Base-by-base conservation (phyloP, 2,797 vertebrate genomes). In the Enteromius trimaculatus region DNA sequence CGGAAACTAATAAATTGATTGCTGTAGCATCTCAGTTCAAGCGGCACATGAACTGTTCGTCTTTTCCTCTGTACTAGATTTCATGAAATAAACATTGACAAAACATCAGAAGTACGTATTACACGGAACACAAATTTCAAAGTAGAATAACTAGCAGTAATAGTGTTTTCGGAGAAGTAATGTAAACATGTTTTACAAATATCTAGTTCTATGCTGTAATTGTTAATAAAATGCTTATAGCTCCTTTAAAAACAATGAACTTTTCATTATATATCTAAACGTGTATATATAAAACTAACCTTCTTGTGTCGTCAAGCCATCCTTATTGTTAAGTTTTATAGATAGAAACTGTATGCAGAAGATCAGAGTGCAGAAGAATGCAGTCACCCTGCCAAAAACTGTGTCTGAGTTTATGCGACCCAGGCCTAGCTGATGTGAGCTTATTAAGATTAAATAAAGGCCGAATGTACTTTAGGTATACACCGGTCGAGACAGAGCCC, bases 381-480 rank as follows among this genome's bases (percentile, higher is more conserved):
- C 34, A 78, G 81, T 69, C 81, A 78, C 39, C 81, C 81, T 66
- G 49, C 31, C 72, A 68, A 62, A 78, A 60, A 77, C 51, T 37
- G 64, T 58, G 31, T 55, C 62, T 83, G 72, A 66, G 60, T 76
- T 68, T 82, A 42, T 53, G 2, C 13, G 74, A 83, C 81, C 81
- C 51, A 71, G 53, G 34, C 75, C 75, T 60, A 29, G 53, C 81
- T 78, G 81, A 55, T 39, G 49, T 19, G 42, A 64, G 70, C 77
- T 83, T 77, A 83, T 77, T 80, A 76, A 60, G 81, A 80, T 87
- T 85, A 81, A 87, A 80, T 83, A 83, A 77, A 66, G 58, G 23
- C 37, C 23, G 21, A 70, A 37, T 31, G 60, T 37, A 60, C 79
- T 80, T 66, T 77, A 81, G 81, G 31, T 51, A 49, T 64, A 53